Percentiles rank a stretch among this genome's conserved stretches.
Conservation (phyloP, 1,140 invertebrate genomes). For the Drosophila fuyamai region DNA sequence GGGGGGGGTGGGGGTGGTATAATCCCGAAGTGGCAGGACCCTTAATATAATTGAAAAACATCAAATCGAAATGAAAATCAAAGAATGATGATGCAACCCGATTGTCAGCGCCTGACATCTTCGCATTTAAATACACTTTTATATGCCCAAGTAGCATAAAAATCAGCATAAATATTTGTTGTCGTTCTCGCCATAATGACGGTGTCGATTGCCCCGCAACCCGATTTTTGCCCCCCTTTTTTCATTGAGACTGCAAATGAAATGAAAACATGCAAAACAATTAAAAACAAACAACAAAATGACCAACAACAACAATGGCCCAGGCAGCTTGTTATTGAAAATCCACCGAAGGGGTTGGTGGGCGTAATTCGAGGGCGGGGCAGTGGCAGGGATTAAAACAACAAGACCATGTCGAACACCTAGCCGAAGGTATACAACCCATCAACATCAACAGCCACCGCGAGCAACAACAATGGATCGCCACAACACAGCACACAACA, state of each 20-base stretch:
- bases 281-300: constrained; percentile 70
- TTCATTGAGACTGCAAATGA: constrained; percentile 45
- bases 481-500: constrained; percentile 9
- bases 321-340: constrained; percentile 45
- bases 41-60: constrained; percentile 75
- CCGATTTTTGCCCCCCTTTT: not conserved
- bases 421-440: constrained; percentile 48
- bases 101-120: constrained; percentile 17
- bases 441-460: constrained; percentile 38
- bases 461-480: constrained; percentile 30
- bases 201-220: constrained; percentile 22
- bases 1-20: not conserved
- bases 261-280: constrained; percentile 72
- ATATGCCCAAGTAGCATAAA: constrained; percentile 30
- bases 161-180: constrained; percentile 48
- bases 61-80: constrained; percentile 70
- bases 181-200: constrained; percentile 46
- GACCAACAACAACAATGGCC: constrained; percentile 31
- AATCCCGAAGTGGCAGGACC: constrained; percentile 13
- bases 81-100: constrained; percentile 54
- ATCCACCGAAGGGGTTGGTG: constrained; percentile 6
- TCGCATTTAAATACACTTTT: constrained; percentile 37
- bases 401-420: constrained; percentile 49
- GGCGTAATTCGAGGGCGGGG: not conserved
- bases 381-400: constrained; percentile 34